Base-by-base conservation (phyloP, 2,888 invertebrate species). In the Dynastes tityus region DNA sequence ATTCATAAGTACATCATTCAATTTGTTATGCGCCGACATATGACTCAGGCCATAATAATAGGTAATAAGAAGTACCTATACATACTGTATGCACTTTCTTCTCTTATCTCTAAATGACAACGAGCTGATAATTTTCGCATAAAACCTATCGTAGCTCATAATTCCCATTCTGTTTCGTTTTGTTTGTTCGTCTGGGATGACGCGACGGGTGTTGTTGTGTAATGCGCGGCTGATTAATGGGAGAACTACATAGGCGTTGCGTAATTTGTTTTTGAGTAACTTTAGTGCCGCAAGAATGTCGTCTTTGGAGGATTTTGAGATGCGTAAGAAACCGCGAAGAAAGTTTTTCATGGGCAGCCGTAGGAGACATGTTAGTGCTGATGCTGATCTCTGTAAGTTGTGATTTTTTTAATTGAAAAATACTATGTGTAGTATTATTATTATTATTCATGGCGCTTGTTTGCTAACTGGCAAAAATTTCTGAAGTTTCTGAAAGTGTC, bases 351-450 rank as follows among this genome's bases (percentile, higher is more conserved):
- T 45, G 49, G 49, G 73, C 0, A 45, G 49, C 16, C 73, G 73
- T 22, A 61, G 73, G 61, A 45, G 29, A 27, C 63, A 45, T 11
- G 29, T 74, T 29, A 61, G 73, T 74, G 73, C 61, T 13, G 73
- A 74, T 8, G 55, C 55, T 9, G 45, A 74, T 74, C 45, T 74
- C 73, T 74, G 73, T 74, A 74, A 74, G 73, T 74, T 3, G 13
- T 8, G 0, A 6, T 58, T 22, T 22, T 11, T 45, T 22, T 45
- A 8, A 45, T 45, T 45, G 1, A 8, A 45, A 0, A 37, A 32
- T 3, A 32, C 32, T 4, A 37, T 37, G 32, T 22, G 22, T 22
- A 22, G 22, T 22, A 22, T 22, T 22, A 22, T 22, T 22, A 22
- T 22, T 22, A 22, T 22, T 22, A 22, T 22, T 22, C 22, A 22